phyloP scores from a whole-genome alignment of 92 coral and sea anemone genomes.

The Phymanthus crucifer region DNA sequence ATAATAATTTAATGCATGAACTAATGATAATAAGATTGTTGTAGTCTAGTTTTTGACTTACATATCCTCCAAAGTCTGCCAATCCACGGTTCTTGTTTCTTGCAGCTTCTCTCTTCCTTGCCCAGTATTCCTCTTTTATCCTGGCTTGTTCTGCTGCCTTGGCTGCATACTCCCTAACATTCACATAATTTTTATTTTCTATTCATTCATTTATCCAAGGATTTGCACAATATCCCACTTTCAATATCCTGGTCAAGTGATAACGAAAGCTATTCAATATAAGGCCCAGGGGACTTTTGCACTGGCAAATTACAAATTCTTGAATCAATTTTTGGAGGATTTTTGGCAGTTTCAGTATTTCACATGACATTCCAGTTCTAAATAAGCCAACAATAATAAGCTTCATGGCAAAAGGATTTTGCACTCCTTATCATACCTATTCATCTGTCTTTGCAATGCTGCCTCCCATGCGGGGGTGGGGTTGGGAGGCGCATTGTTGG shows the following conservation, averaged over 20 bases:
- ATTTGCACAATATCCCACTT: too few species aligned
- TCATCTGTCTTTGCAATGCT: slow-evolving; percentile 83
- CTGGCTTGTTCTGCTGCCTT: slow-evolving; percentile 93
- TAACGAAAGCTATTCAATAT: too few species aligned
- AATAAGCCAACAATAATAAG: too few species aligned
- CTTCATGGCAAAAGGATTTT: too few species aligned
- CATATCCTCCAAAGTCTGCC: slow-evolving; percentile 64
- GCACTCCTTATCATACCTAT: slow-evolving; percentile 61
- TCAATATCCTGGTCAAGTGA: too few species aligned
- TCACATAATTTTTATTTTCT: neutral
- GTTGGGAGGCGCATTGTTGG: slow-evolving; percentile 57
- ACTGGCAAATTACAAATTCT: too few species aligned
- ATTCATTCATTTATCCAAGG: too few species aligned
- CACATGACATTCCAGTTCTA: too few species aligned
- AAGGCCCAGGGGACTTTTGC: too few species aligned
- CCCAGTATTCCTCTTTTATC: slow-evolving; percentile 85
- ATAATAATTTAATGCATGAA: neutral
- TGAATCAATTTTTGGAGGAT: too few species aligned
- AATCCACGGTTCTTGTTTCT: slow-evolving; percentile 74
- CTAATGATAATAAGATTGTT: neutral
- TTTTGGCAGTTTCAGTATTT: too few species aligned
- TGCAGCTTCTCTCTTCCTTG: slow-evolving; percentile 86
- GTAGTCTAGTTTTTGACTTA: slow-evolving; percentile 8
- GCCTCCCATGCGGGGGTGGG: slow-evolving; percentile 92
- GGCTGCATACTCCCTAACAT: slow-evolving; percentile 74